Evolutionary conservation across 2,888 invertebrate species (phyloP).

Genomic region (Kryphioiulus occultus): DNA sequence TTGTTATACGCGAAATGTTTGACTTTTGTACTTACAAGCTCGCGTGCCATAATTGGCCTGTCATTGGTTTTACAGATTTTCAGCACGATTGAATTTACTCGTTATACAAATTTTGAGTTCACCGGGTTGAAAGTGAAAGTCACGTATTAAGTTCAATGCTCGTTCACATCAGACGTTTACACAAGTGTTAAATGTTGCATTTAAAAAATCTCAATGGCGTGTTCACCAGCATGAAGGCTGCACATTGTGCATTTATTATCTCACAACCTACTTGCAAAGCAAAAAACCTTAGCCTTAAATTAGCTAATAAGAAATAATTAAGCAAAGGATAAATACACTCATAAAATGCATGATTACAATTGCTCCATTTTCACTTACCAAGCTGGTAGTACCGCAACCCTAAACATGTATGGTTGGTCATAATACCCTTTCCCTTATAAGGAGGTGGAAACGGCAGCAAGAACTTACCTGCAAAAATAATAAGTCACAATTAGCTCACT

Average conservation of each 20-base stretch:
- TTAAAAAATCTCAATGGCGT: background rate
- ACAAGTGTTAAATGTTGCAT: slow-evolving; percentile 3
- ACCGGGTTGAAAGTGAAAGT: background rate
- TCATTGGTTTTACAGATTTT: background rate
- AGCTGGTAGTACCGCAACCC: background rate
- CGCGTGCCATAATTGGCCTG: background rate
- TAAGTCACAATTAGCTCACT: background rate
- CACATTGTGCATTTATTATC: background rate
- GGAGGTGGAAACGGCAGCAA: background rate
- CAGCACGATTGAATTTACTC: background rate
- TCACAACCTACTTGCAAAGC: background rate
- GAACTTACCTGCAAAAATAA: background rate
- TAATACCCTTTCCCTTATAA: background rate
- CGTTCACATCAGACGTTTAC: background rate
- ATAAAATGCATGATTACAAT: background rate
- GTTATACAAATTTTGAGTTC: background rate
- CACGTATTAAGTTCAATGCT: slow-evolving; percentile 3
- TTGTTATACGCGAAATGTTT: background rate
- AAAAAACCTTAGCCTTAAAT: background rate
- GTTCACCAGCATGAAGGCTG: background rate
- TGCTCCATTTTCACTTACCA: background rate
- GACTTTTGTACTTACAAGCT: background rate
- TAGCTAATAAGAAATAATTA: background rate
- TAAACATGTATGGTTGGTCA: too few species aligned
- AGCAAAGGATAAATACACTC: background rate